Evolutionary conservation across 2,113 vertebrate species (phyloP), one percentile per base, ranked within the genome.

Genomic region (Limnothrissa miodon): DNA sequence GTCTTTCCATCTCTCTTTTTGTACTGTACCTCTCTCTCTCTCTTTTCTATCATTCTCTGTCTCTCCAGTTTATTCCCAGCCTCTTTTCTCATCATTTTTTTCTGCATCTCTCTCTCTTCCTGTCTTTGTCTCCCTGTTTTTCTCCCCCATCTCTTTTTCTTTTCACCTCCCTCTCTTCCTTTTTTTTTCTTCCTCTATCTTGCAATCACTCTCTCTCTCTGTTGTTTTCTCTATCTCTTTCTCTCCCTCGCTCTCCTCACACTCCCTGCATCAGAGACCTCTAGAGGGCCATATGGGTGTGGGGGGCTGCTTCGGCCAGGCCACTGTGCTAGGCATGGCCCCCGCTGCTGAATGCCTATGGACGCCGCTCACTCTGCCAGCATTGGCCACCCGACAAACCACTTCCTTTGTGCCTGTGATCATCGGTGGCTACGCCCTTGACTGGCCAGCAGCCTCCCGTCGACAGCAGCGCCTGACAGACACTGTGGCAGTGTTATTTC

Each of bases 221-320:
- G 23, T 59, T 10, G 19, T 21, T 56, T 21, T 13, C 53, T 56
- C 13, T 56, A 15, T 56, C 53, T 56, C 53, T 56, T 15, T 56
- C 53, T 13, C 80, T 83, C 80, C 78, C 36, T n/a, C 42, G 42
- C 45, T 39, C 45, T 80, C 51, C 51, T 56, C 51, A 62, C 25
- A 2, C n/a, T 62, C 25, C 59, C 59, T 29, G 59, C 25, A 62
- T 8, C 59, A 29, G n/a, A 9, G 59, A n/a, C n/a, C 23, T 29
- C 59, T 62, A 62, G 29, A 25, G 59, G 10, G n/a, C 59, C 59
- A 62, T 62, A 62, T 62, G 59, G 59, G 59, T 62, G n/a, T 11
- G 6, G 59, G 10, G n/a, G 1, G 59, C 59, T 9, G 2, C 9
- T 7, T 25, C 23, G 59, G 59, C n/a, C 59, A 62, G 59, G 59